Base-by-base conservation (phyloP, 2,113 vertebrate genomes). In the Otolemur garnettii region DNA sequence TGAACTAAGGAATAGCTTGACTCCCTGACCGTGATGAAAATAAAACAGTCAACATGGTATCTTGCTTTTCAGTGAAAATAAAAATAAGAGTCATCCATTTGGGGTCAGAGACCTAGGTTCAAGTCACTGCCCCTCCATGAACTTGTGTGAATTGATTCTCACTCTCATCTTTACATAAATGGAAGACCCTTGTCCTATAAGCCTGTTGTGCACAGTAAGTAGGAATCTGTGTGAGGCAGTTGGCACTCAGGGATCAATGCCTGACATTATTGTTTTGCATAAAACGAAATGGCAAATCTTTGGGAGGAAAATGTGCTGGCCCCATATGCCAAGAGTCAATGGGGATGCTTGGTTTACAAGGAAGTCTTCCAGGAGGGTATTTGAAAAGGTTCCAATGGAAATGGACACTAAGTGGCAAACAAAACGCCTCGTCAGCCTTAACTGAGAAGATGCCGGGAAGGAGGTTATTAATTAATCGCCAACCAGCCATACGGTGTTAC, bases 381-480 rank as follows among this genome's bases (percentile, higher is more conserved):
- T 11, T 97, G 93, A 94, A 90, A 94, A 93, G 77, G 80, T 84
- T 94, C 92, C 77, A 92, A 11, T 1, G 77, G 92, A 93, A 96
- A 87, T 1, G 93, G 97, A 90, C 72, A 64, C 83, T 82, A 74
- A 96, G 62, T 90, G 91, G 96, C 93, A 95, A 97, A 93, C 95
- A 93, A 97, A 97, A 95, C 0, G 21, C 72, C 90, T 94, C 95
- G 91, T 94, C 96, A 96, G 87, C 80, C 80, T 90, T 33, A 21
- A 84, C 87, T 19, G 28, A 28, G 64, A 92, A 81, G 93, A 93
- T 57, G 83, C 91, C 69, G 90, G 91, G 85, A 69, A 97, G 94
- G 87, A 97, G 96, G 91, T 96, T 94, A 96, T 96, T 97, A 96
- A 97, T 97, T 94, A 97, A 93, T 97, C 62, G 4, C 94, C 93